Evolutionary conservation across 2,797 vertebrate genomes (phyloP).

Genomic region (Poliocrania exsul): DNA sequence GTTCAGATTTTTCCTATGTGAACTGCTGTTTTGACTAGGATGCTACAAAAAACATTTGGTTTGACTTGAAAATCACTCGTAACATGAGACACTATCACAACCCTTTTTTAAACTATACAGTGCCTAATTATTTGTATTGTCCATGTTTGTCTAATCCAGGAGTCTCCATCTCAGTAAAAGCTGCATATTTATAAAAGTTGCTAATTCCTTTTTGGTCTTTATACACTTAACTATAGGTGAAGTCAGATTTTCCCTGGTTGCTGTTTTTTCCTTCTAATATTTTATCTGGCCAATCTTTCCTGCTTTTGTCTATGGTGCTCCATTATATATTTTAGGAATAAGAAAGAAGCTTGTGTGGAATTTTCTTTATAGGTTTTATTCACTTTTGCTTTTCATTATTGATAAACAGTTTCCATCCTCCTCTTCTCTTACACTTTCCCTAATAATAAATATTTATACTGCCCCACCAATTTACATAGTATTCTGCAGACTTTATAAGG

Average conservation of each 20-base stretch:
- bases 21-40: not conserved
- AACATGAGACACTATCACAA: not conserved
- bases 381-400: constrained; percentile 4
- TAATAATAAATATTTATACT: constrained; percentile 18
- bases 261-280: not conserved
- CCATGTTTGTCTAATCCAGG: not conserved
- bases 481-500: not conserved
- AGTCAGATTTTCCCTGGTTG: not conserved
- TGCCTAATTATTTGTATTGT: not conserved
- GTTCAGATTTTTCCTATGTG: not conserved
- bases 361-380: not conserved
- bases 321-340: not conserved
- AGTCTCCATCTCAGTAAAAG: not conserved
- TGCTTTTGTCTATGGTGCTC: not conserved
- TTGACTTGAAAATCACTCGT: not conserved
- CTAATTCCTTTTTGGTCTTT: not conserved
- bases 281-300: not conserved
- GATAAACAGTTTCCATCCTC: not conserved
- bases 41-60: not conserved
- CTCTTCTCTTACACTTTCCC: not conserved
- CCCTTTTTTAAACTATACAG: not conserved
- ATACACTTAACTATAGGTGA: not conserved
- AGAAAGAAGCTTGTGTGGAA: not conserved
- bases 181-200: not conserved
- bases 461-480: not conserved